Conservation (phyloP, 2,797 vertebrate genomes). For the Tauraco hartlaubi region DNA sequence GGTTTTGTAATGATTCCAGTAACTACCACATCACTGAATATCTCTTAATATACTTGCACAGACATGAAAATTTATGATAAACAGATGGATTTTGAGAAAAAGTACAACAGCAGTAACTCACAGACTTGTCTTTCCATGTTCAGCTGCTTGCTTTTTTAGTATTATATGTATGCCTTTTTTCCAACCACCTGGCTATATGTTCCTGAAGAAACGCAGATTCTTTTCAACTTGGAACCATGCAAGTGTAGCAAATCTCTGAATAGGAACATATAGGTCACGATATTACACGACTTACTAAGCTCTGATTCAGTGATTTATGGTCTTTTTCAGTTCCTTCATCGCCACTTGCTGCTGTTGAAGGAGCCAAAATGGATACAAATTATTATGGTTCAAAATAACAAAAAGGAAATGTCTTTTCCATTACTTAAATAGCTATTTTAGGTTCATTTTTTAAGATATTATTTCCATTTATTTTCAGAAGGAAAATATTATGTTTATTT, state of each 20-base stretch:
- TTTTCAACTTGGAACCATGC: constrained; percentile 3
- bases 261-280: constrained; percentile 24
- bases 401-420: neutral
- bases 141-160: neutral
- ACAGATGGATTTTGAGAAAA: constrained; percentile 85
- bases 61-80: constrained; percentile 68
- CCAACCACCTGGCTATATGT: neutral
- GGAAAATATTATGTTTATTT: constrained; percentile 4
- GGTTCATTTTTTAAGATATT: neutral
- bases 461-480: constrained; percentile 14
- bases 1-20: constrained; percentile 74
- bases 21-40: constrained; percentile 75
- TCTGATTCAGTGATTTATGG: neutral
- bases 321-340: constrained; percentile 16
- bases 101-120: constrained; percentile 81
- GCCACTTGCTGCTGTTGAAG: neutral
- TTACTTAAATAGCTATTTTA: constrained; percentile 7
- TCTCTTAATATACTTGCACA: constrained; percentile 79
- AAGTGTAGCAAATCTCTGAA: neutral
- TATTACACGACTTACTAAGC: neutral
- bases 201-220: neutral
- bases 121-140: constrained; percentile 66
- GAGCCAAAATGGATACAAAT: neutral
- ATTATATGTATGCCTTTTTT: neutral
- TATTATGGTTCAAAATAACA: neutral